Evolutionary conservation across 1,140 invertebrate species (phyloP), one percentile per base, ranked within the genome.

Genomic region (Littorina saxatilis): DNA sequence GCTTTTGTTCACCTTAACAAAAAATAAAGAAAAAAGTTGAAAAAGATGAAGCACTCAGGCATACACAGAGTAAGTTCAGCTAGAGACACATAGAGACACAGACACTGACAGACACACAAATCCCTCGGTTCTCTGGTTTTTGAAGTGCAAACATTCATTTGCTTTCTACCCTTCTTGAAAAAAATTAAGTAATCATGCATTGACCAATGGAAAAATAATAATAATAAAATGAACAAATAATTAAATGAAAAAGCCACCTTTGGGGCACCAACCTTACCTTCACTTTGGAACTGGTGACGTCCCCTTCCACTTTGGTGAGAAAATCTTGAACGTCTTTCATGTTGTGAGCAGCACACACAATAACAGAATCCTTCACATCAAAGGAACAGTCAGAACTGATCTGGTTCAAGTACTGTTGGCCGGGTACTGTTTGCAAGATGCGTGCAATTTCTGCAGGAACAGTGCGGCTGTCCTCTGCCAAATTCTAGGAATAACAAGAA

Each of bases 281-380:
- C 20, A 47, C n/a, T 29, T 50, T 73, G 20, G 9, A 27, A 4
- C n/a, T 17, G 13, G 0, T 13, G 35, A 72, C n/a, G 68, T 72
- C 40, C 40, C 37, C 40, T 17, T 43, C 15, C 2, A 72, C 20
- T 20, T 72, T 37, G 23, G 11, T 43, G 50, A 27, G 40, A 50
- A n/a, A 27, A 11, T 29, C 39, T 47, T 23, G 23, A 73, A 39
- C 9, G 23, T 39, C 20, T 52, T n/a, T 73, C 70, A 73, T 50
- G 40, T 73, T 17, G n/a, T 23, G 39, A 15, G 40, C 70, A 13
- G 40, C 70, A 50, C 70, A 73, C 27, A 73, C 70, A n/a, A 73
- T 1, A 29, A 39, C 11, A 4, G 43, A 73, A 15, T 73, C 70
- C 70, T 73, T 39, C 20, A 73, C 40, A 11, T 73, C 70, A 13